Conservation (phyloP, 2,797 vertebrate genomes). For the Dromococcyx pavoninus region DNA sequence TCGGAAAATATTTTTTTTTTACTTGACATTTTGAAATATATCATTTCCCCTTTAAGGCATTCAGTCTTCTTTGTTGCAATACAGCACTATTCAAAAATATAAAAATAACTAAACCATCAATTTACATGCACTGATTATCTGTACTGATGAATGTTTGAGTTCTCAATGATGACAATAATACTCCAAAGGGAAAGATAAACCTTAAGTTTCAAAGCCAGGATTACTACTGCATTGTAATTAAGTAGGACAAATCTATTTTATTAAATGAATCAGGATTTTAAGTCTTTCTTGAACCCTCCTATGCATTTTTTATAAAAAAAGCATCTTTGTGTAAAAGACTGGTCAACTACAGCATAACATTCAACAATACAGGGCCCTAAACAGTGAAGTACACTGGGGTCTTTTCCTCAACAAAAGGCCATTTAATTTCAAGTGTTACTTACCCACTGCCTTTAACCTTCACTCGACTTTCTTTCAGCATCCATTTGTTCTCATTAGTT, state of each 20-base stretch:
- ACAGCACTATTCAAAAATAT: not conserved
- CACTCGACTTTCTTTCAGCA: not conserved
- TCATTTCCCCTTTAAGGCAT: not conserved
- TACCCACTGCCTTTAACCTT: not conserved
- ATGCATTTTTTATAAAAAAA: not conserved
- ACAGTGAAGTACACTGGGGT: not conserved
- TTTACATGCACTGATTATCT: not conserved
- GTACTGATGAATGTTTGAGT: not conserved
- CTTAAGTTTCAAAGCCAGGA: not conserved
- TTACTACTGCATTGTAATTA: not conserved
- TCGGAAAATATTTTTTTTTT: not conserved
- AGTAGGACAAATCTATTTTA: not conserved
- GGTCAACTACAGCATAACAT: not conserved
- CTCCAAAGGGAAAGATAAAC: not conserved
- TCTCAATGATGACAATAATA: not conserved
- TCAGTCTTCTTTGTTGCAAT: not conserved
- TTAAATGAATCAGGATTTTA: not conserved
- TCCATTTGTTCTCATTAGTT: not conserved
- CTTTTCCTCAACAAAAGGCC: not conserved
- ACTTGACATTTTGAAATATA: not conserved
- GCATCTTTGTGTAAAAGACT: not conserved
- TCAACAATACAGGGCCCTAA: not conserved
- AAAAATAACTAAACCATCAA: not conserved
- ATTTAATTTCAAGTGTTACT: not conserved
- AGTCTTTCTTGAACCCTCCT: not conserved